Percentiles rank a stretch among this genome's conserved stretches.
These are phyloP conservation scores for Danio tinwini DNA, from an alignment of 2,797 vertebrate genomes.

Conservation along the genomic window DNA sequence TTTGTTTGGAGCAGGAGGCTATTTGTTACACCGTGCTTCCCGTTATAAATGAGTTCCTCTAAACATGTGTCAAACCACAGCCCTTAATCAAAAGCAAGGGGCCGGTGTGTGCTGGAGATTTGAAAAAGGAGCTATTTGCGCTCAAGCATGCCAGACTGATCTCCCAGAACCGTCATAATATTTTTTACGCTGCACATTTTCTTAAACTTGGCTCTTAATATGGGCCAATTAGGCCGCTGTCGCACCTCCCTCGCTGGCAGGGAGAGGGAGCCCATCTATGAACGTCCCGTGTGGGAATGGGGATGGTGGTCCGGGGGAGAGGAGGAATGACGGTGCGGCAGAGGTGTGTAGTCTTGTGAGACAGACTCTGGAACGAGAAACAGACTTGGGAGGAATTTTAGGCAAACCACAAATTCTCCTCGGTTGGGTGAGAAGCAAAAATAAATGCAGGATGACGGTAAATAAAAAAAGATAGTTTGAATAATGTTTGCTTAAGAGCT, in stretches of 20 bases:
- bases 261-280: conserved; percentile 3
- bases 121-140: not conserved
- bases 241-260: not conserved
- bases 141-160: conserved; percentile 51
- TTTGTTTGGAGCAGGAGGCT: conserved; percentile 50
- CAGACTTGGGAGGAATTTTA: conserved; percentile 11
- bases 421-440: conserved; percentile 29
- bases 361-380: conserved; percentile 26
- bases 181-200: conserved; percentile 58
- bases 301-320: not conserved
- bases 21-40: conserved; percentile 50
- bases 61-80: conserved; percentile 55
- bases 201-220: conserved; percentile 58
- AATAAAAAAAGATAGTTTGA: conserved; percentile 28
- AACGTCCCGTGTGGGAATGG: conserved; percentile 18
- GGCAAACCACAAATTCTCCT: conserved; percentile 39
- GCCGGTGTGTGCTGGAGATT: conserved; percentile 30
- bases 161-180: conserved; percentile 63
- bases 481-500: conserved; percentile 67
- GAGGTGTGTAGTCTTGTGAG: conserved; percentile 32
- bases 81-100: conserved; percentile 49
- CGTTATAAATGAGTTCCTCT: conserved; percentile 51
- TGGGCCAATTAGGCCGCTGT: conserved; percentile 50
- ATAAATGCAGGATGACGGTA: conserved; percentile 24
- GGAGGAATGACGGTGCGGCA: conserved; percentile 11